These are phyloP conservation scores for Ips nitidus DNA, from an alignment of 1,140 invertebrate species.

Conservation along the genomic window DNA sequence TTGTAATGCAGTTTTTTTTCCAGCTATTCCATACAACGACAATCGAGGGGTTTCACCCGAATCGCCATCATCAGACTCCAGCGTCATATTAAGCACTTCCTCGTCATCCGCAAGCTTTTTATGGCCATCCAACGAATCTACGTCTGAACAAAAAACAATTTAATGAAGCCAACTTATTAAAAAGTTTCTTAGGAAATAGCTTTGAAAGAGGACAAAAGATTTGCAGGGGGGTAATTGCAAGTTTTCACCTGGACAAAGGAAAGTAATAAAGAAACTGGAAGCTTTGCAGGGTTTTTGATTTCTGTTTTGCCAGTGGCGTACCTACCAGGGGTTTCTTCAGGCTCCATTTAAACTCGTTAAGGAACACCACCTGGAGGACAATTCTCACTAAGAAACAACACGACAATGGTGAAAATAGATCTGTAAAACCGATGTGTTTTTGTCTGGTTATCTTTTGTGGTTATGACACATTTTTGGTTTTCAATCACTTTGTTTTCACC, in stretches of 20 bases:
- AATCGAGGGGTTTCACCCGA: neutral
- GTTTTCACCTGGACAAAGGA: conserved; percentile 10
- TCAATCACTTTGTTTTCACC: neutral
- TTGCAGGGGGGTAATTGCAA: conserved; percentile 3
- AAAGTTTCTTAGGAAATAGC: conserved; percentile 3
- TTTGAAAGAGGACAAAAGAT: conserved; percentile 6
- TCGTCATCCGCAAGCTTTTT: neutral
- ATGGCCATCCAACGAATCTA: neutral
- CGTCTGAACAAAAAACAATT: neutral
- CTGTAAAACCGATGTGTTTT: conserved; percentile 23
- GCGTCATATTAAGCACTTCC: neutral
- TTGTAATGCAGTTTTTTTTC: conserved; percentile 20
- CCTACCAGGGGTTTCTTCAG: neutral
- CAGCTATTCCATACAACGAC: conserved; percentile 12
- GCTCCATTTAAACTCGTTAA: too few relatives aligned
- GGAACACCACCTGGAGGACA: conserved; percentile 13
- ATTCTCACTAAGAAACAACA: conserved; percentile 30
- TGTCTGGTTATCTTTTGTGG: conserved; percentile 9
- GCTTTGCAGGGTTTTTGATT: conserved; percentile 1
- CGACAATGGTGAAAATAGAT: conserved; percentile 18
- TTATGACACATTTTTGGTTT: conserved; percentile 10
- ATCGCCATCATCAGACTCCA: neutral
- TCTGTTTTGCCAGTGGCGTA: neutral
- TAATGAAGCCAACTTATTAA: neutral
- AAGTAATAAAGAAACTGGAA: conserved; percentile 3